phyloP scores from a whole-genome alignment of 2,113 vertebrate genomes.

The Stegostoma tigrinum region DNA sequence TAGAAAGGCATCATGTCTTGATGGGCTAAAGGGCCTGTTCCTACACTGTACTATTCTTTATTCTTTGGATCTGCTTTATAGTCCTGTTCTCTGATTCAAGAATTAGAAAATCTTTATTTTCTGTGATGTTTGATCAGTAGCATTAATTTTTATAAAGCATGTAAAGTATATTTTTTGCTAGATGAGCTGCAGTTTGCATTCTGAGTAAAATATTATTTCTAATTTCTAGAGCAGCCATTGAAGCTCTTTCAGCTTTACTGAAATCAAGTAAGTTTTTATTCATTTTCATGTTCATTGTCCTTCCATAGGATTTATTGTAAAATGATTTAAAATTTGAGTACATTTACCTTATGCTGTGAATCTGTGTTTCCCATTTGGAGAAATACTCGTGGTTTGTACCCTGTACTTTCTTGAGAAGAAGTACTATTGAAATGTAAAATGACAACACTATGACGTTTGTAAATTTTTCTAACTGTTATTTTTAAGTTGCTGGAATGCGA shows the following conservation, averaged over 20 bases:
- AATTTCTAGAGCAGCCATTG: constrained; percentile 70
- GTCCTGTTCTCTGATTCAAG: neutral
- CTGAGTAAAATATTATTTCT: constrained; percentile 41
- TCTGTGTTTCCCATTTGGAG: neutral
- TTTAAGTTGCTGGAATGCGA: neutral
- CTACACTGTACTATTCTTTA: too few relatives aligned
- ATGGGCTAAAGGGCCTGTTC: too few relatives aligned
- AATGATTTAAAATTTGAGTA: constrained; percentile 3
- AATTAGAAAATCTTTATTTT: neutral
- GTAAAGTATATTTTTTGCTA: neutral
- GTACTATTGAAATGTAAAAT: neutral
- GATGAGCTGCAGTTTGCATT: neutral
- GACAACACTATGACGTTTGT: neutral
- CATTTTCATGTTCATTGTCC: neutral
- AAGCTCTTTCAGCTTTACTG: constrained; percentile 74
- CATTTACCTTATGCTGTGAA: neutral
- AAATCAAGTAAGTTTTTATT: constrained; percentile 77
- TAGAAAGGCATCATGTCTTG: too few relatives aligned
- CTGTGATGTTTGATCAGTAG: neutral
- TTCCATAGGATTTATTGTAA: neutral
- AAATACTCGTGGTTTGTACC: too few relatives aligned
- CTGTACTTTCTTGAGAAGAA: neutral
- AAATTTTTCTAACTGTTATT: neutral
- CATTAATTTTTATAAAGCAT: neutral
- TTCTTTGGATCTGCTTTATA: neutral